Percentiles rank a stretch among this genome's conserved stretches.
These are phyloP conservation scores for Mimachlamys varia DNA, from an alignment of 2,888 invertebrate genomes.

Conservation along the genomic window DNA sequence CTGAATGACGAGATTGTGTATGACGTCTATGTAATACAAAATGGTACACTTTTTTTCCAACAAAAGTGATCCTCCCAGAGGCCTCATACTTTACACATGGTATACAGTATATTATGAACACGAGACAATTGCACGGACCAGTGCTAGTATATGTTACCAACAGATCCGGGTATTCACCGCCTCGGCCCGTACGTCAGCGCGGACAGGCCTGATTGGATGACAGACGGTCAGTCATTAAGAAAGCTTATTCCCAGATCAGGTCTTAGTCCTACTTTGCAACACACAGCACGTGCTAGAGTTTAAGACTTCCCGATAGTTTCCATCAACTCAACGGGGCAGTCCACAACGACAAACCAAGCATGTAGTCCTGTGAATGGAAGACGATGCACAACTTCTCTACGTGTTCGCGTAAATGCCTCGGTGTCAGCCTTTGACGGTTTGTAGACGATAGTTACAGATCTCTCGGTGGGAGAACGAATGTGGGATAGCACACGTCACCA, in stretches of 20 bases:
- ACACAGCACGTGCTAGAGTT: not conserved
- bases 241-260: not conserved
- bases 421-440: not conserved
- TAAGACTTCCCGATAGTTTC: not conserved
- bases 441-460: not conserved
- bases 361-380: not conserved
- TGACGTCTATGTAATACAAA: too few relatives aligned
- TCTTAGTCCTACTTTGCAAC: not conserved
- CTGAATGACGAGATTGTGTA: too few relatives aligned
- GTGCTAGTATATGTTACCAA: not conserved
- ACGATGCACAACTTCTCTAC: not conserved
- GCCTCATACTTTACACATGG: not conserved
- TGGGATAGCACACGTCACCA: not conserved
- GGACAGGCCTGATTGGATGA: slow-evolving; percentile 6
- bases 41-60: too few relatives aligned
- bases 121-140: not conserved
- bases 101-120: not conserved
- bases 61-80: not conserved
- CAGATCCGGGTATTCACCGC: not conserved
- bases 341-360: not conserved
- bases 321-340: not conserved
- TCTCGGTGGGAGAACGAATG: not conserved
- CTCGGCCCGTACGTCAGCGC: not conserved
- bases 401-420: not conserved
- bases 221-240: not conserved